These are phyloP conservation scores for Gambusia affinis DNA, from an alignment of 2,113 vertebrate species.

Conservation along the genomic window DNA sequence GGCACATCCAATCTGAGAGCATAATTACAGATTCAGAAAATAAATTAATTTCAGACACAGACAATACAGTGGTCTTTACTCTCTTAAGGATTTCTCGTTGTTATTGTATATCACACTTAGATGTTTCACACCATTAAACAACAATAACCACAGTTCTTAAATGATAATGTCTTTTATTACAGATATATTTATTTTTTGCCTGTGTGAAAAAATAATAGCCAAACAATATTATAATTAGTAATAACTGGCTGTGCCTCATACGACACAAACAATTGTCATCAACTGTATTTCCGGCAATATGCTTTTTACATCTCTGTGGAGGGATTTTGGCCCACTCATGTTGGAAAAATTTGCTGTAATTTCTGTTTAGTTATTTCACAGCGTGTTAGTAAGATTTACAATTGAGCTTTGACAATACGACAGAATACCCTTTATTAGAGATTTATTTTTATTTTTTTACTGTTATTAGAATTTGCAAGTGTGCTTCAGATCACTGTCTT, in stretches of 20 bases:
- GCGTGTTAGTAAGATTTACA: background rate
- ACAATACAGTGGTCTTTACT: background rate
- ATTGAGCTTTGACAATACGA: no score
- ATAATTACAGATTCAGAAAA: background rate
- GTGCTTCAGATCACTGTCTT: background rate
- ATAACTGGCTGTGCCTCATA: background rate
- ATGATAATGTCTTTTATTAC: background rate
- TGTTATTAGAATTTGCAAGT: background rate
- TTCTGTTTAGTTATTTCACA: background rate
- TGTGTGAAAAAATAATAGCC: background rate
- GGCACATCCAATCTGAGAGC: slow-evolving; percentile 90
- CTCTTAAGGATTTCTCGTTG: background rate
- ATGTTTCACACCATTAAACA: background rate
- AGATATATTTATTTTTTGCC: background rate
- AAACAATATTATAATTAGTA: background rate
- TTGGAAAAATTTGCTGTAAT: background rate
- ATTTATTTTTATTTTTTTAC: no score
- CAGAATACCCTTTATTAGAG: no score
- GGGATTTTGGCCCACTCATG: background rate
- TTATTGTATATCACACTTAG: background rate
- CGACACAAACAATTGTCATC: background rate
- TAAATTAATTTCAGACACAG: background rate
- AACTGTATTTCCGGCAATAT: background rate
- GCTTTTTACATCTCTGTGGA: background rate
- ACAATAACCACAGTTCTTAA: background rate